A percentile compares a stretch with the other conserved stretches of the same genome.
Conservation (phyloP, 2,888 invertebrate species). For the Epirrhoe tristata region DNA sequence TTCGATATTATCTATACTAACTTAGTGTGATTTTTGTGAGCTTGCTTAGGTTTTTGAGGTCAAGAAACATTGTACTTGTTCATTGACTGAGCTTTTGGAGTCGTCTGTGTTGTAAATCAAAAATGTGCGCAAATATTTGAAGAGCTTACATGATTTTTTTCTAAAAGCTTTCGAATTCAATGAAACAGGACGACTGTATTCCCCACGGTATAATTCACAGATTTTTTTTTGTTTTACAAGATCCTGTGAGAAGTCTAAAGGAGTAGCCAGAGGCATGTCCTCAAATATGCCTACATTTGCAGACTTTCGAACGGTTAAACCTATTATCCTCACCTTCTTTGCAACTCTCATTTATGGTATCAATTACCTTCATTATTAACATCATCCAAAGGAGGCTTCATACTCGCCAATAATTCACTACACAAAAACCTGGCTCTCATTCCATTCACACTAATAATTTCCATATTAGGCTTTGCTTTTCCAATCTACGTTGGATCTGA, state of each 20-base stretch:
- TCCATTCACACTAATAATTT: constrained; percentile 32
- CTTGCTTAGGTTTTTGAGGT: constrained; percentile 4
- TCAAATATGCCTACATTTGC: background rate
- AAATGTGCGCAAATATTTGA: background rate
- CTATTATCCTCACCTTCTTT: background rate
- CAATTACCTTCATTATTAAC: constrained; percentile 1
- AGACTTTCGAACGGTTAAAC: background rate
- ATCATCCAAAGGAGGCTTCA: constrained; percentile 9
- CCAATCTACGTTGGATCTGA: constrained; percentile 27
- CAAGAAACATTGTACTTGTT: constrained; percentile 9
- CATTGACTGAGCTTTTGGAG: background rate
- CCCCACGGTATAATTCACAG: too few species aligned
- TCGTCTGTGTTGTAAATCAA: background rate
- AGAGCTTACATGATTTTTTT: background rate
- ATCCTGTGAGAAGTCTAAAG: too few species aligned
- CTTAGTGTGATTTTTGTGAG: too few species aligned
- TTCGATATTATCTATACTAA: background rate
- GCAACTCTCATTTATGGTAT: background rate
- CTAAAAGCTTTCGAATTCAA: background rate
- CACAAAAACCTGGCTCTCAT: constrained; percentile 26
- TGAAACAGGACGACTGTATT: too few species aligned
- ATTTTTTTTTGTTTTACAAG: too few species aligned
- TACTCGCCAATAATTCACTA: constrained; percentile 15
- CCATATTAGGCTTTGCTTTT: constrained; percentile 27
- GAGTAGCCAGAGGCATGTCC: too few species aligned